Evolutionary conservation across 2,113 vertebrate genomes (phyloP).

Genomic region (Orthochromis indermauri): DNA sequence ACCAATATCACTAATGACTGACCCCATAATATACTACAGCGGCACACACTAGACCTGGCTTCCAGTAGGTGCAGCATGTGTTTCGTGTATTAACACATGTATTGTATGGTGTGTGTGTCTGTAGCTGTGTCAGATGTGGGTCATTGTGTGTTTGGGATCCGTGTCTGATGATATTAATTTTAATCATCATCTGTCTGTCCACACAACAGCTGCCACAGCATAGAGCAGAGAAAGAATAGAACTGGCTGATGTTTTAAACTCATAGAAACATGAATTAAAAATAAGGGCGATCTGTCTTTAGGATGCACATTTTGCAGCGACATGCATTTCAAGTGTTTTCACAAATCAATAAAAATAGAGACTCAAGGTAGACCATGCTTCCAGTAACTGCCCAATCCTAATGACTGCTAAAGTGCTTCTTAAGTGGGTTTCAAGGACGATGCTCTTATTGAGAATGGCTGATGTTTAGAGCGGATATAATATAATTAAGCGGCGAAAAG

Average conservation of each 20-base stretch:
- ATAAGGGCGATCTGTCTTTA: not conserved
- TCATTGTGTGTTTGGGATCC: slow-evolving; percentile 25
- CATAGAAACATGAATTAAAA: not conserved
- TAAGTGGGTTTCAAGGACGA: not conserved
- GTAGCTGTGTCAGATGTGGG: slow-evolving; percentile 33
- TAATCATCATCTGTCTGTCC: slow-evolving; percentile 57
- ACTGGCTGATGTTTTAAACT: not conserved
- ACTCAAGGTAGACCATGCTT: not conserved
- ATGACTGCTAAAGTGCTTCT: not conserved
- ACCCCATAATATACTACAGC: not conserved
- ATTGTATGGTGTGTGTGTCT: not conserved
- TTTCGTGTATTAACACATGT: not conserved
- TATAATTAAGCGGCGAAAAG: not conserved
- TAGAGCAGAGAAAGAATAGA: slow-evolving; percentile 5
- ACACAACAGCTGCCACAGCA: slow-evolving; percentile 39
- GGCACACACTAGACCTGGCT: not conserved
- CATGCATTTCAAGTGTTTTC: not conserved
- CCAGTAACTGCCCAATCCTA: not conserved
- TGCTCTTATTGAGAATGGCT: not conserved
- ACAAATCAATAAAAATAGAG: not conserved
- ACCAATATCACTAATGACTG: slow-evolving; percentile 65
- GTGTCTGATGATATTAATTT: slow-evolving; percentile 42
- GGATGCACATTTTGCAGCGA: not conserved
- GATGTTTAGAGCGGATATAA: not conserved
- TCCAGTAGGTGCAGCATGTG: slow-evolving; percentile 11